These are phyloP conservation scores for Subanguina moxae DNA, from an alignment of 1,140 invertebrate genomes.

Conservation along the genomic window DNA sequence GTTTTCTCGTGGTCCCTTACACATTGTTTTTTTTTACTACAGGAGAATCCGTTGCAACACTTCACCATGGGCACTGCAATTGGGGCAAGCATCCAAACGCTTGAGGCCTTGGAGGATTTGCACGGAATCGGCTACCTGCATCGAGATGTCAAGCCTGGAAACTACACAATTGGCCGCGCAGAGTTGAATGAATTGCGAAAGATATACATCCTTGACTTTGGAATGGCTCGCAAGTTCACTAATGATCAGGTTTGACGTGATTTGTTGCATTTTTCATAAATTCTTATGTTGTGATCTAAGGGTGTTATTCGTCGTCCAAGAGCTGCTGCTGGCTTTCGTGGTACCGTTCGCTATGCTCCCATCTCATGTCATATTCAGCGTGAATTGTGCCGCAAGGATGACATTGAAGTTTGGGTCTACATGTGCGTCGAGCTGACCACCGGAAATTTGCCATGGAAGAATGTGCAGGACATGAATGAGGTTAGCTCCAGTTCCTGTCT, in stretches of 20 bases:
- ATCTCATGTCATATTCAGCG: constrained; percentile 43
- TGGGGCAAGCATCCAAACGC: constrained; percentile 30
- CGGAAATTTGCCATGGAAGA: constrained; percentile 46
- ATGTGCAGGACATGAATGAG: constrained; percentile 39
- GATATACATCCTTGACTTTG: constrained; percentile 46
- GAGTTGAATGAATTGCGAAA: constrained; percentile 35
- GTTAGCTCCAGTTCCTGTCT: too few species aligned
- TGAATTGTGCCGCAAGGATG: constrained; percentile 39
- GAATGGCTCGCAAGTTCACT: constrained; percentile 35
- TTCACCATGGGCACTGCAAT: constrained; percentile 35
- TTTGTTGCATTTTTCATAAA: too few species aligned
- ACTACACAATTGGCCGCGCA: too few species aligned
- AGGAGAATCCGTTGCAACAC: constrained; percentile 21
- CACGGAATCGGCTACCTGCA: constrained; percentile 41
- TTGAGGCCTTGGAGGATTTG: constrained; percentile 40
- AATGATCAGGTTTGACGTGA: too few species aligned
- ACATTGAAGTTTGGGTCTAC: constrained; percentile 42
- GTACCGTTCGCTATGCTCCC: constrained; percentile 50
- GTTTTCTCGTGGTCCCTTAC: too few species aligned
- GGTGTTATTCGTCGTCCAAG: constrained; percentile 43
- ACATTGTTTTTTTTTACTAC: too few species aligned
- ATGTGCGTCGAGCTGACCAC: constrained; percentile 40
- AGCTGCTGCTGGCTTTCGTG: constrained; percentile 43
- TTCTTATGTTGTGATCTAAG: too few species aligned
- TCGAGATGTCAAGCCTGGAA: constrained; percentile 48